Percentiles rank a stretch among this genome's conserved stretches.
Conservation (phyloP, 2,797 vertebrate genomes). For the Sebastes vulpes region DNA sequence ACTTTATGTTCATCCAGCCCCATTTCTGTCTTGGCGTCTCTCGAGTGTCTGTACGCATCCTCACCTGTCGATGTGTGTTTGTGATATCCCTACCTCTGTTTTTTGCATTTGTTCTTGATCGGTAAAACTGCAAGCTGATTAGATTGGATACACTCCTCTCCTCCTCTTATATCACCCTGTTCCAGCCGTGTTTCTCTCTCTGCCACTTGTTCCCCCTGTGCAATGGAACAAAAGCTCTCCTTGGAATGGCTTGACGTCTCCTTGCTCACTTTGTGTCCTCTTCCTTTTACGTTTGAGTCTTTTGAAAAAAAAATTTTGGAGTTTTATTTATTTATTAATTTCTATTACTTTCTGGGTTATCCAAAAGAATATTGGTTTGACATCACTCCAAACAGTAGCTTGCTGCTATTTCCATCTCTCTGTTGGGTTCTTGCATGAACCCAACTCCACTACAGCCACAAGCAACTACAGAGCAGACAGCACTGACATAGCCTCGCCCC, state of each 20-base stretch:
- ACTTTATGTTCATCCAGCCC: conserved; percentile 63
- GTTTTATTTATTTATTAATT: conserved; percentile 49
- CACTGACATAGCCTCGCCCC: conserved; percentile 53
- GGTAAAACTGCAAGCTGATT: conserved; percentile 63
- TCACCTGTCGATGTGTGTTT: conserved; percentile 71
- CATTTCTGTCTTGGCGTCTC: conserved; percentile 76
- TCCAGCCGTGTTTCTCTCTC: conserved; percentile 56
- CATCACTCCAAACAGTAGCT: conserved; percentile 66
- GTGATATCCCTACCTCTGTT: conserved; percentile 64
- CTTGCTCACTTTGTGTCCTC: conserved; percentile 77
- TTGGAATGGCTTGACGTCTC: conserved; percentile 84
- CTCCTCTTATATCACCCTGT: conserved; percentile 58
- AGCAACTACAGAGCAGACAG: conserved; percentile 31
- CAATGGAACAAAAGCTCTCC: conserved; percentile 77
- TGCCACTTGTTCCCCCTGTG: conserved; percentile 69
- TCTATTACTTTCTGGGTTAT: conserved; percentile 53
- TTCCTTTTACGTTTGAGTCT: conserved; percentile 65
- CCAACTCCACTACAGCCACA: conserved; percentile 38
- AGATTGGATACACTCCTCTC: conserved; percentile 63
- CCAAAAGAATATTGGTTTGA: conserved; percentile 65
- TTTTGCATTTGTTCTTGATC: conserved; percentile 67
- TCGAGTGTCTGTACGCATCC: conserved; percentile 67
- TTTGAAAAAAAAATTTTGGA: conserved; percentile 47
- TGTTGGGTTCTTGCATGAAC: conserved; percentile 49
- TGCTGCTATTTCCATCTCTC: conserved; percentile 47